Evolutionary conservation across 2,113 vertebrate species (phyloP), one percentile per base, ranked within the genome.

Genomic region (Andinoacara biseriatus): DNA sequence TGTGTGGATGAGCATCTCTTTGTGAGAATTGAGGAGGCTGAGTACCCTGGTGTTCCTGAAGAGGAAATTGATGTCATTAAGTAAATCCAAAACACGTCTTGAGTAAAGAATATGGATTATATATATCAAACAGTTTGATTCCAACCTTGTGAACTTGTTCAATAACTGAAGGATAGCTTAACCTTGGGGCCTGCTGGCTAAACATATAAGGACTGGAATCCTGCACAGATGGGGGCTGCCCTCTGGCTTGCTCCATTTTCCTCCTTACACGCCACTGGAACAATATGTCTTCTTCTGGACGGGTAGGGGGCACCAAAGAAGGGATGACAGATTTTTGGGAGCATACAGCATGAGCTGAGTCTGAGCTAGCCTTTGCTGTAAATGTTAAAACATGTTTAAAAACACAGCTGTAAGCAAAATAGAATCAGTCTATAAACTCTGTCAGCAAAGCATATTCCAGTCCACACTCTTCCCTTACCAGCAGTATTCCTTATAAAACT

Each of bases 211-310:
- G 58, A 87, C 69, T 58, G 8, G 80, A 74, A 38, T 58, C 46
- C 38, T 81, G 87, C n/a, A 83, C 38, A 40, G 85, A 52, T 43
- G 60, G 83, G 29, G 90, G 31, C 76, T 82, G 72, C 46, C 93
- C 86, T 40, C 84, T 93, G 26, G 96, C 96, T 86, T 95, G 93
- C 76, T 97, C 96, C 92, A 97, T 96, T 88, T 97, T 98, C 81
- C 97, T 95, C 62, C 95, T 95, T 72, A 97, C 94, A 38, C 97
- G 95, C 97, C 97, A 98, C 89, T 97, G 97, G 86, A 96, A 97
- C 67, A 98, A 91, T 85, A 98, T 97, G 91, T 98, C 97, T 14
- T 97, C 95, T 63, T 97, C 96, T 3, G 95, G 96, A 10, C 65
- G 84, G 29, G 86, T 49, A 49, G 76, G 38, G 14, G 84, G 35